phyloP scores from a whole-genome alignment of 2,888 invertebrate genomes.

The Agrotis exclamationis region DNA sequence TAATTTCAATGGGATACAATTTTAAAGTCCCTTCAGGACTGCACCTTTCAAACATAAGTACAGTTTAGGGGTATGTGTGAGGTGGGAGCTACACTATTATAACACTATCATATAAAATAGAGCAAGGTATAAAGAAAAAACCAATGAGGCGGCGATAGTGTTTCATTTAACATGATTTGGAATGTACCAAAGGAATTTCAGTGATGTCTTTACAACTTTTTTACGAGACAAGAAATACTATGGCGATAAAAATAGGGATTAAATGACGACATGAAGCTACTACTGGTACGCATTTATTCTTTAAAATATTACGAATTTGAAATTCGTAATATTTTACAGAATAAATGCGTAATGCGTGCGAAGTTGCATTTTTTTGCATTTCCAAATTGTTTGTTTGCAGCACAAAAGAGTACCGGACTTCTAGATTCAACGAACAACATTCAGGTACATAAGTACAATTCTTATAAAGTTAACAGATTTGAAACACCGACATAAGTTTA shows the following conservation, averaged over 20 bases:
- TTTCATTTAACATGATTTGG: background rate
- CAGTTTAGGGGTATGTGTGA: background rate
- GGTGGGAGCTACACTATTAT: background rate
- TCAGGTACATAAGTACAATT: slow-evolving; percentile 66
- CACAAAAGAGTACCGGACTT: slow-evolving; percentile 18
- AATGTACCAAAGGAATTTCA: slow-evolving; percentile 9
- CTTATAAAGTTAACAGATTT: slow-evolving; percentile 34
- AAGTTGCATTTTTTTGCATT: background rate
- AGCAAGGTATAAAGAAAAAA: background rate
- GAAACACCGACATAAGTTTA: slow-evolving; percentile 30
- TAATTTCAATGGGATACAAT: background rate
- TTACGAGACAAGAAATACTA: background rate
- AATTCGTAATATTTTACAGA: too few species aligned
- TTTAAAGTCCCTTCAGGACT: background rate
- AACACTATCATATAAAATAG: background rate
- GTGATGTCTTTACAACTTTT: background rate
- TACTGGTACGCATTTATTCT: too few species aligned
- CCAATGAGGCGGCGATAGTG: background rate
- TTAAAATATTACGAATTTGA: too few species aligned
- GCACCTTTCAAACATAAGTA: background rate
- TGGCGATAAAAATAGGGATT: background rate
- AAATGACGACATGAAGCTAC: background rate
- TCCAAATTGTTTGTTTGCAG: slow-evolving; percentile 6
- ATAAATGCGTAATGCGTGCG: too few species aligned
- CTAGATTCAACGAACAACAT: slow-evolving; percentile 35